phyloP scores from a whole-genome alignment of 2,113 vertebrate species.

The Onychorhynchus coronatus region DNA sequence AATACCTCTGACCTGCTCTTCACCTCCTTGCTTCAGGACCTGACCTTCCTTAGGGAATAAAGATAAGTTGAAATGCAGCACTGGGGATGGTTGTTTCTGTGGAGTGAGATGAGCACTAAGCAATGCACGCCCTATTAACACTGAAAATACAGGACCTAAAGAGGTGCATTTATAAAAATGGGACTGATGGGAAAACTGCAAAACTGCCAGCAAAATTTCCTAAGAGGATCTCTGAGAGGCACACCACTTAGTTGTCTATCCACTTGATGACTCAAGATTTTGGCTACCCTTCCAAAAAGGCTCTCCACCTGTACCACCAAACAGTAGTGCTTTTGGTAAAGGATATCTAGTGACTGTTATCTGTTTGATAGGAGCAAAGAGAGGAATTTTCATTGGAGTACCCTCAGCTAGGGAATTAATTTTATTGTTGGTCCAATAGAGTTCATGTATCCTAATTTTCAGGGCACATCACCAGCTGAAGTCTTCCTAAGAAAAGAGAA shows the following conservation, averaged over 20 bases:
- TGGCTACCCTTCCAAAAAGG: not conserved
- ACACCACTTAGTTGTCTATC: not conserved
- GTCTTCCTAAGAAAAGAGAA: not conserved
- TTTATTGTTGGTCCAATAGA: not conserved
- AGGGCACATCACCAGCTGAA: not conserved
- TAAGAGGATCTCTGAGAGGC: not conserved
- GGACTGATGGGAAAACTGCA: not conserved
- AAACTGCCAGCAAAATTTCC: not conserved
- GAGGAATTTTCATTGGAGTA: not conserved
- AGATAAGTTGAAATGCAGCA: not conserved
- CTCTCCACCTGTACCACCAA: accelerated
- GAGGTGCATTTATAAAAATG: not conserved
- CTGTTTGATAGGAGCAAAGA: not conserved
- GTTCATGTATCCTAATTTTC: not conserved
- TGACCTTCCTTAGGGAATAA: not conserved
- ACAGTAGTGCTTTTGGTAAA: not conserved
- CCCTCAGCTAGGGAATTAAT: not conserved
- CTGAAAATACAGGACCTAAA: not conserved
- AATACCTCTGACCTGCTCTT: conserved; percentile 25
- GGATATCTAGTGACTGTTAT: no score
- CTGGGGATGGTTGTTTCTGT: not conserved
- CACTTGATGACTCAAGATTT: not conserved
- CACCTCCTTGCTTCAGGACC: not conserved
- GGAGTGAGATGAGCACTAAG: not conserved
- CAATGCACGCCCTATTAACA: not conserved